Evolutionary conservation across 2,797 vertebrate genomes (phyloP).

Genomic region (Siniperca obscura): DNA sequence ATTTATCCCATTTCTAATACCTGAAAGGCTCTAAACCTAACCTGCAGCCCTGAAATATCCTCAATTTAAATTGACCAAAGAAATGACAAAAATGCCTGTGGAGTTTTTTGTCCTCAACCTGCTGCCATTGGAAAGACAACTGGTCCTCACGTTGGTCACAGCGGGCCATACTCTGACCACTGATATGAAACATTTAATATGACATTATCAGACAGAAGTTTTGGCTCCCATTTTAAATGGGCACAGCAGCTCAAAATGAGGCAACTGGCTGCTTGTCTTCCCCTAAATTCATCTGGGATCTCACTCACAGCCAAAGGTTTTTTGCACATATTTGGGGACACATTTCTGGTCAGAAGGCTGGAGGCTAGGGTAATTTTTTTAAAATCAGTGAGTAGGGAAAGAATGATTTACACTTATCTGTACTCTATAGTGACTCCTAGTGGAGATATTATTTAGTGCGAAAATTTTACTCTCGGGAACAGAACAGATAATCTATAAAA

Average conservation of each 20-base stretch:
- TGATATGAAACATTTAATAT: not conserved
- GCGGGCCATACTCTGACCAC: not conserved
- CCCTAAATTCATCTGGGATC: not conserved
- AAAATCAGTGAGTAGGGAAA: not conserved
- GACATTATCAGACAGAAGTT: not conserved
- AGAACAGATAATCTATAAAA: not conserved
- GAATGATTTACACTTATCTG: not conserved
- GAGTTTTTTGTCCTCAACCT: not conserved
- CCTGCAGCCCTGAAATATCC: not conserved
- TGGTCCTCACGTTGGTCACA: not conserved
- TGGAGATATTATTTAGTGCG: conserved; percentile 54
- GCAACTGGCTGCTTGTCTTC: not conserved
- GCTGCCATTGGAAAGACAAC: not conserved
- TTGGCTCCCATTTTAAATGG: not conserved
- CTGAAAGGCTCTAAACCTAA: not conserved
- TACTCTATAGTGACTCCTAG: conserved; percentile 56
- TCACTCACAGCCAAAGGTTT: not conserved
- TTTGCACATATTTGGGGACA: not conserved
- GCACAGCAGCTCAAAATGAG: not conserved
- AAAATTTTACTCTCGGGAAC: not conserved
- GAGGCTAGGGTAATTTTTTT: not conserved
- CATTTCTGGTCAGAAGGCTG: not conserved
- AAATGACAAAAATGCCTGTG: not conserved
- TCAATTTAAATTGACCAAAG: not conserved
- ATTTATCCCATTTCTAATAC: not conserved